Conservation (phyloP, 2,797 vertebrate species). For the Siniperca obscura region DNA sequence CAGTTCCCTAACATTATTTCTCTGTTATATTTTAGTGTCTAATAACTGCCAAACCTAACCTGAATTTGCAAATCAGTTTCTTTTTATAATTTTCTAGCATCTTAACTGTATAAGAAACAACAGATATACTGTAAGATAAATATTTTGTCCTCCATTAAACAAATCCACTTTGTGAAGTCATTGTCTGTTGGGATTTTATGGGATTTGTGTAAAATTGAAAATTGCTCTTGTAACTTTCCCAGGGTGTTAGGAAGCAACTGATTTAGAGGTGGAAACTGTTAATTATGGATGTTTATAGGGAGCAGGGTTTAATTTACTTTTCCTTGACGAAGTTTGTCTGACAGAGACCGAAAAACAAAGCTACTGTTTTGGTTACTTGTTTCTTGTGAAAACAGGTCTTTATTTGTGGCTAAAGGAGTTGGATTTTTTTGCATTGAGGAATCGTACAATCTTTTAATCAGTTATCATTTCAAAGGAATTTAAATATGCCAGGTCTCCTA, state of each 20-base stretch:
- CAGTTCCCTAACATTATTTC: too few species aligned
- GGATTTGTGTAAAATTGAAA: conserved; percentile 66
- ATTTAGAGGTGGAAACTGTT: conserved; percentile 55
- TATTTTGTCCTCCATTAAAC: conserved; percentile 20
- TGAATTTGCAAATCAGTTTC: background rate
- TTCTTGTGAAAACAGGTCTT: conserved; percentile 20
- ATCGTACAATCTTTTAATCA: conserved; percentile 18
- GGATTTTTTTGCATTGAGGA: conserved; percentile 16
- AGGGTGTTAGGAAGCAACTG: conserved; percentile 51
- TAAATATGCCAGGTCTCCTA: conserved; percentile 28
- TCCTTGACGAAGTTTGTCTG: conserved; percentile 56
- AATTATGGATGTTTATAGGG: conserved; percentile 61
- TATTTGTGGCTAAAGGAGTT: conserved; percentile 24
- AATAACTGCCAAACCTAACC: background rate
- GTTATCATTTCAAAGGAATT: conserved; percentile 42
- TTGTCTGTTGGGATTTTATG: conserved; percentile 33
- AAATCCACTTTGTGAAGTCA: background rate
- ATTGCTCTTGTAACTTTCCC: conserved; percentile 62
- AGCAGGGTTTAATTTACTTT: conserved; percentile 68
- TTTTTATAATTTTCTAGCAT: background rate
- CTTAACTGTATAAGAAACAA: background rate
- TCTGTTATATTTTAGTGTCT: background rate
- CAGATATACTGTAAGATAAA: background rate
- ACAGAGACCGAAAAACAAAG: conserved; percentile 38
- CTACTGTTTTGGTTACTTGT: conserved; percentile 26